Evolutionary conservation across 2,797 vertebrate species (phyloP).

Genomic region (Sus cebifrons): DNA sequence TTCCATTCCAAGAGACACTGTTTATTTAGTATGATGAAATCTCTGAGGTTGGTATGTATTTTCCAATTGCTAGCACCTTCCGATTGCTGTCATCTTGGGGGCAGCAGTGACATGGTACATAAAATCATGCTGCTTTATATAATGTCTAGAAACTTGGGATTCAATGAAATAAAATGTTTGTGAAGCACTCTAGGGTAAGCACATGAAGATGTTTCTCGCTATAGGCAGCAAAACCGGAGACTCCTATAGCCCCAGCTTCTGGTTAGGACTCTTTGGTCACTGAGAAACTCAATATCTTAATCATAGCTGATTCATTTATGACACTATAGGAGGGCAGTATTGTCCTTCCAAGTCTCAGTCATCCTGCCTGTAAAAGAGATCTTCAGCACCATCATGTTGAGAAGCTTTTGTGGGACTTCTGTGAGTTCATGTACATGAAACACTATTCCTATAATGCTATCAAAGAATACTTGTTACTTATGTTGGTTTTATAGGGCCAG

Average conservation of each 20-base stretch:
- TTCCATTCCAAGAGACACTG: background rate
- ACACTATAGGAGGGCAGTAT: background rate
- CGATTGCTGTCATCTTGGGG: background rate
- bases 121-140: background rate
- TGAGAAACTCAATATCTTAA: background rate
- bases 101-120: background rate
- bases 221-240: background rate
- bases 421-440: background rate
- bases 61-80: background rate
- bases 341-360: background rate
- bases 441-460: background rate
- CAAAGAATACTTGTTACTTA: background rate
- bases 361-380: background rate
- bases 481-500: background rate
- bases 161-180: background rate
- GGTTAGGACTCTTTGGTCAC: background rate
- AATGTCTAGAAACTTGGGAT: background rate
- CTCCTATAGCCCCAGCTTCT: background rate
- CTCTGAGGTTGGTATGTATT: background rate
- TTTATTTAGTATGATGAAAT: background rate
- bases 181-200: background rate
- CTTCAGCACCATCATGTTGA: background rate
- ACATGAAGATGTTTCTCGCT: background rate
- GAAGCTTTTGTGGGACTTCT: background rate
- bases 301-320: conserved; percentile 13